Conservation (phyloP, 1,140 invertebrate genomes). For the Aphelinus atriplicis region DNA sequence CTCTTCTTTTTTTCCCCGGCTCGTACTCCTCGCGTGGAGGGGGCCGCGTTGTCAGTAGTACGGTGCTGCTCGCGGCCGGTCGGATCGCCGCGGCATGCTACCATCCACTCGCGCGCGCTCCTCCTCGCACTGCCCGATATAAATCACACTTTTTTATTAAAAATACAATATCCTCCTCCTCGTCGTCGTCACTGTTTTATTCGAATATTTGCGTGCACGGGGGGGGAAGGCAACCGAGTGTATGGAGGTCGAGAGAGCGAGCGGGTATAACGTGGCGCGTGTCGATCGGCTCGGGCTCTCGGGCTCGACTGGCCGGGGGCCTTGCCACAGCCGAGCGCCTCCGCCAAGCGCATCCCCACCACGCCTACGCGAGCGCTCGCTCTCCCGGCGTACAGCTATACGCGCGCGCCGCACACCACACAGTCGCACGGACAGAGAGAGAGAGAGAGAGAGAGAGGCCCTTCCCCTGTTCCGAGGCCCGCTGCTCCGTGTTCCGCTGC, state of each 20-base stretch:
- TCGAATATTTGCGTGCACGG: too few species aligned
- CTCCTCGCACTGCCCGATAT: too few species aligned
- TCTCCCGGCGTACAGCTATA: slow-evolving; percentile 22
- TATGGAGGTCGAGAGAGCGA: too few species aligned
- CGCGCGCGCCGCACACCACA: background rate
- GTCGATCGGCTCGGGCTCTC: slow-evolving; percentile 48
- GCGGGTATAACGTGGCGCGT: too few species aligned
- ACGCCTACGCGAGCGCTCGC: slow-evolving; percentile 9
- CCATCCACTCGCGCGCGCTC: background rate
- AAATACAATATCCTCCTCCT: too few species aligned
- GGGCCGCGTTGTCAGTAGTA: too few species aligned
- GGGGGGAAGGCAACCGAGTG: too few species aligned
- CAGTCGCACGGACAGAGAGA: too few species aligned
- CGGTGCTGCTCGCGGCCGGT: background rate
- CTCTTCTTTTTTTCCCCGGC: background rate
- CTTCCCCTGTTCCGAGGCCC: background rate
- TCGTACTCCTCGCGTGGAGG: background rate
- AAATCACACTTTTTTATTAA: too few species aligned
- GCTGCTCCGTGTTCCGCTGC: slow-evolving; percentile 5
- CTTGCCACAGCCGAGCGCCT: slow-evolving; percentile 55
- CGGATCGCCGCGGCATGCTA: slow-evolving; percentile 14
- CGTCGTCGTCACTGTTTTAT: too few species aligned
- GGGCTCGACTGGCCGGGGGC: slow-evolving; percentile 57
- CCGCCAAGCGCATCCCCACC: background rate
- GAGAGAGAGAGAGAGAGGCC: too few species aligned